A percentile compares a stretch with the other conserved stretches of the same genome.
phyloP scores from a whole-genome alignment of 2,888 invertebrate genomes.

The Euphydryas editha region DNA sequence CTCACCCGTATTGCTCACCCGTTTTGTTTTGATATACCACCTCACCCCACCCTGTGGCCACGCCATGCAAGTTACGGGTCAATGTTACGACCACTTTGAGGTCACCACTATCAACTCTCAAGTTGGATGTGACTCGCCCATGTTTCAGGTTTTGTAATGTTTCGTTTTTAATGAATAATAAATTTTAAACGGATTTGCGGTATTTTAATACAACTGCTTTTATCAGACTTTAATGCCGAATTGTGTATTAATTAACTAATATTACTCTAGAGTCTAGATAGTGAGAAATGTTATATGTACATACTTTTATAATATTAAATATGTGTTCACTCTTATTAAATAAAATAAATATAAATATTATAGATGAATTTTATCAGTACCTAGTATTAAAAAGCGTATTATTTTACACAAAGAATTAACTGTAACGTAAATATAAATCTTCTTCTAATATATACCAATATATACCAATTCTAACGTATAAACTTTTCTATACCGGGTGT shows the following conservation, averaged over 20 bases:
- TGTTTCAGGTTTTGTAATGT: constrained; percentile 24
- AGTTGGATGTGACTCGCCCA: constrained; percentile 24
- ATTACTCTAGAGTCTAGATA: background rate
- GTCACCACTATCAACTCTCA: constrained; percentile 44
- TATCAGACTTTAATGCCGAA: constrained; percentile 4
- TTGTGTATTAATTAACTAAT: constrained; percentile 2
- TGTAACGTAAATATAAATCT: too few species aligned
- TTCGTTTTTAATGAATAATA: constrained; percentile 25
- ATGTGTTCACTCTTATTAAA: too few species aligned
- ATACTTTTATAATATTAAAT: background rate
- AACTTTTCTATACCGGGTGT: too few species aligned
- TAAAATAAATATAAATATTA: too few species aligned
- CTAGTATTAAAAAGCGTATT: too few species aligned
- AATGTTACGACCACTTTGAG: constrained; percentile 46
- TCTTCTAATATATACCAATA: too few species aligned
- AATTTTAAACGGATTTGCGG: constrained; percentile 33
- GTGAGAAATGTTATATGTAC: background rate
- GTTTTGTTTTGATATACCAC: constrained; percentile 46
- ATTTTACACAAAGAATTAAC: too few species aligned
- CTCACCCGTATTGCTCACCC: constrained; percentile 33
- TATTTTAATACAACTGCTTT: constrained; percentile 9
- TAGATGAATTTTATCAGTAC: too few species aligned
- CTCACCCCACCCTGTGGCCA: constrained; percentile 43
- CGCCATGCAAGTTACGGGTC: constrained; percentile 45
- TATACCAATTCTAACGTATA: too few species aligned